Base-by-base conservation (phyloP, 2,888 invertebrate genomes). In the Ptilodon capucinus region DNA sequence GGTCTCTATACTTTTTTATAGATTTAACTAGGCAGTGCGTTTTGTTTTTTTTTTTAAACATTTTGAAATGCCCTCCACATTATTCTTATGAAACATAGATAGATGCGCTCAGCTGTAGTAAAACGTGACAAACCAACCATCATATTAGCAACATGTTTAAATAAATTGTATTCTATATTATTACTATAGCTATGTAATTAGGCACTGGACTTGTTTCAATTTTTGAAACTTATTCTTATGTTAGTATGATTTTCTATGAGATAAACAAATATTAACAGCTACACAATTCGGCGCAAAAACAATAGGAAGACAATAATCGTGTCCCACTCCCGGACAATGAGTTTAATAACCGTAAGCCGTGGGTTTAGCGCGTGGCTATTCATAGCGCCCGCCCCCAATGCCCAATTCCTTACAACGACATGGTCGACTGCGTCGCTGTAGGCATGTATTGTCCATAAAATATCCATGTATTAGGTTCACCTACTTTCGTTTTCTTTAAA, bases 341-440 rank as follows among this genome's bases (percentile, higher is more conserved):
- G 48, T 54, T n/a, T 60, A 53, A 54, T 60, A 56, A 57, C 62
- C 57, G 54, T 52, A 50, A 25, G 23, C 25, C 25, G 52, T 25
- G 44, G 56, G 40, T 51, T 61, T 57, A 48, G 53, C 54, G 42
- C 42, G 48, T 42, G 46, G 48, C 57, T 59, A 67, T 65, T 60
- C 59, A 60, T 59, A 48, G 51, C 48, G 48, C 42, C 56, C 69
- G 68, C 44, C 65, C 65, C 57, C 67, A 40, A 60, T 63, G 54
- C 56, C 55, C 49, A 62, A 60, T 64, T 69, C 40, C 51, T 44
- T 48, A 46, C 45, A 42, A 43, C 58, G 58, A 50, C 46, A 60
- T 48, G 64, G 59, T 53, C 48, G 51, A 55, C 35, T 46, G 42
- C 3, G 17, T 39, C 48, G 51, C 28, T n/a, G n/a, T n/a, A 11